Base-by-base conservation (phyloP, 1,140 invertebrate genomes). In the Argopecten irradians region DNA sequence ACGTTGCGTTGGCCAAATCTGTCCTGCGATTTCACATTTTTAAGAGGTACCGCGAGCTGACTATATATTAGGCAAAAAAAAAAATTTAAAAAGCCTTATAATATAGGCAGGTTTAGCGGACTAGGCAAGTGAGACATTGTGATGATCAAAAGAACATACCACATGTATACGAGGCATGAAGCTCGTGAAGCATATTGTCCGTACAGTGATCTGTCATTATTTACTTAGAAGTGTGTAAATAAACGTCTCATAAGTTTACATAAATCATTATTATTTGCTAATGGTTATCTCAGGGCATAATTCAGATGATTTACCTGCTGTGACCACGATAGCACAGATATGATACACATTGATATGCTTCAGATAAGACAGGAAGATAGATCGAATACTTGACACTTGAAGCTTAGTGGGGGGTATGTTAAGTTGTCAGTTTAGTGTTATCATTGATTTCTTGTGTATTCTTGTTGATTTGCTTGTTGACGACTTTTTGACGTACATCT, bases 281-380 rank as follows among this genome's bases (percentile, higher is more conserved):
- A 28, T 5, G 22, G 55, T 71, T 71, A 71, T 71, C 55, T 28
- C 5, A 71, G 55, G 55, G 55, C 55, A 71, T 28, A 71, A 71
- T 71, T 71, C 55, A n/a, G 55, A 71, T 71, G 55, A 71, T 71
- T 71, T 71, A 71, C 55, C 55, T n/a, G 55, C 55, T 71, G 55
- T 28, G 55, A 71, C 22, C 1, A 19, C 28, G 55, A 71, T 71
- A 71, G 28, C 22, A 28, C 1, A 28, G 5, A 71, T 71, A 28
- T 71, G 19, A 71, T 71, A 71, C n/a, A 71, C n/a, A n/a, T 3
- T n/a, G 55, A 71, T 71, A 71, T 71, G 55, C 28, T 71, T 22
- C n/a, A 28, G 55, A 71, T 71, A 71, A 71, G 55, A n/a, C 5
- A 28, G 28, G 55, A 71, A 28, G 55, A 71, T 71, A 71, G n/a